Percentiles rank a stretch among this genome's conserved stretches.
These are phyloP conservation scores for Pterobdella sp. DNA, from an alignment of 2,888 invertebrate genomes.

Conservation along the genomic window DNA sequence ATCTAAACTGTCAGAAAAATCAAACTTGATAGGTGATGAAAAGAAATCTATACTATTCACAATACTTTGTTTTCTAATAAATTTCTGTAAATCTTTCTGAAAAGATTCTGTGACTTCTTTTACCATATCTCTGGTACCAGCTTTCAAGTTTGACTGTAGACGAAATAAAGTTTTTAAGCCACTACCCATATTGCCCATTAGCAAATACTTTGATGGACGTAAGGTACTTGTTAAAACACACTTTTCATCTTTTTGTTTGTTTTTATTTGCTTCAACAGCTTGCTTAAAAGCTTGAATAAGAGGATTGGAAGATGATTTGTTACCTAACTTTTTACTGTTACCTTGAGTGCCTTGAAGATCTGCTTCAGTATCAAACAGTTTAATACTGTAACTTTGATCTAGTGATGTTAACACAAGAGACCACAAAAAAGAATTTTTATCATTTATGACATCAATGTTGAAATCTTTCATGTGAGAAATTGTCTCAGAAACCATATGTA, in stretches of 20 bases:
- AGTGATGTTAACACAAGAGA: constrained; percentile 8
- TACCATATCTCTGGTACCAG: constrained; percentile 12
- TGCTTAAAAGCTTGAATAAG: constrained; percentile 30
- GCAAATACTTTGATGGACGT: constrained; percentile 9
- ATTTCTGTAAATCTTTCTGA: constrained; percentile 12
- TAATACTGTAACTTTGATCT: background rate
- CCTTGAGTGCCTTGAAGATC: background rate
- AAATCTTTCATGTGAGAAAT: constrained; percentile 22
- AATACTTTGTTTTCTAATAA: constrained; percentile 1
- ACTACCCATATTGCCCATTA: background rate
- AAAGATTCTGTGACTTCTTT: constrained; percentile 8
- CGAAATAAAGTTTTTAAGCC: constrained; percentile 17
- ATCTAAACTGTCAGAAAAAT: background rate
- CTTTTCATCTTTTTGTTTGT: constrained; percentile 12
- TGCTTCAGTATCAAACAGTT: background rate
- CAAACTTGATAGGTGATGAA: background rate
- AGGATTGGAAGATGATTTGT: constrained; percentile 20
- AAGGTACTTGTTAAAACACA: background rate
- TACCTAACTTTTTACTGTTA: constrained; percentile 2
- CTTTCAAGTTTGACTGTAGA: constrained; percentile 16
- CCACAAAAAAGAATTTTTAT: constrained; percentile 27
- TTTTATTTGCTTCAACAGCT: constrained; percentile 30
- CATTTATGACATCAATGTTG: constrained; percentile 3
- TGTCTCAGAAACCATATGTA: background rate
- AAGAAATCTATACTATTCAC: background rate